Base-by-base conservation (phyloP, 2,113 vertebrate genomes). In the Gopherus flavomarginatus region DNA sequence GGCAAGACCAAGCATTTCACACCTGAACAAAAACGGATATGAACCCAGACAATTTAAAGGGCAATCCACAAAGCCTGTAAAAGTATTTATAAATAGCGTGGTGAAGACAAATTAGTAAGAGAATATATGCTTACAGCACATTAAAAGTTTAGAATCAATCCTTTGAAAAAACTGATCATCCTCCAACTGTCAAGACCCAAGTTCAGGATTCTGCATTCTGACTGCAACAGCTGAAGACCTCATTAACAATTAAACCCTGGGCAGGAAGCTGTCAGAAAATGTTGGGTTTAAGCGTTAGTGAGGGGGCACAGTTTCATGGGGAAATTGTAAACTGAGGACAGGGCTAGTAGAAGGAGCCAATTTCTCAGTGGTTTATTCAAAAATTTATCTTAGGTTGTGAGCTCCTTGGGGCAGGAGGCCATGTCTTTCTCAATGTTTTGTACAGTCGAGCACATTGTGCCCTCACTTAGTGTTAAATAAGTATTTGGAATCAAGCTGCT, bases 381-480 rank as follows among this genome's bases (percentile, higher is more conserved):
- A 47, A 44, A 21, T 0, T 5, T 49, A 1, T 1, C 3, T 16
- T 11, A 31, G 14, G 47, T 5, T 31, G 56, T 1, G 16, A 11
- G 0, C 17, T 38, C 56, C 49, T 13, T 0, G 19, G 6, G 81
- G n/a, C 49, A 81, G 65, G n/a, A 19, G 54, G 54, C 49, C 3
- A 0, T 4, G 52, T 31, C 78, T 80, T 21, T 1, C 5, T 3
- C 85, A 13, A 2, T 1, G 57, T 81, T 50, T 81, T 3, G 0
- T 0, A 1, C 0, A 35, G 54, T 29, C 65, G 21, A n/a, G 8
- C n/a, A 65, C 79, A 49, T 8, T 38, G 59, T 50, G 53, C 29
- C 29, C 82, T 89, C 53, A 27, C 44, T 11, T 49, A 26, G 9
- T 0, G 1, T 38, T 5, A 17, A 49, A 17, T 3, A 0, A 0